Evolutionary conservation across 2,888 invertebrate genomes (phyloP), one percentile per base, ranked within the genome.

Genomic region (Folsomia candida): DNA sequence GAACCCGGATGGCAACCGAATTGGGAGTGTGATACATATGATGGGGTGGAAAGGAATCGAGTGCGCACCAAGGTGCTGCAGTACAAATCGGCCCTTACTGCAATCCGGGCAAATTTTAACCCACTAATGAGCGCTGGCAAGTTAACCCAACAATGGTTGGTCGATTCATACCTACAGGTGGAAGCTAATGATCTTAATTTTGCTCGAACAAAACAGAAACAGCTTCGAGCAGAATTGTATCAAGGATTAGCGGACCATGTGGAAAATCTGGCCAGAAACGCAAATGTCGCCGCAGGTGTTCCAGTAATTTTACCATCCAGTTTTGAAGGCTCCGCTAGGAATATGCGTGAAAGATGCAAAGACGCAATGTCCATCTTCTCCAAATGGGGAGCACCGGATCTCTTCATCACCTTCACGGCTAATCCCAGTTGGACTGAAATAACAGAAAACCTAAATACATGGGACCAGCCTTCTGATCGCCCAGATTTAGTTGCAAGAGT

Each of bases 371-470:
- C 57, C 4, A 67, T 65, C 2, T 51, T 65, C 1, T 6, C n/a
- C 0, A 65, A 54, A 24, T 65, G 14, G 26, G 65, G 65, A 24
- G 54, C 51, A 6, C 65, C 65, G 1, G 26, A 51, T 65, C 54
- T 51, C 2, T 65, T 65, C n/a, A 25, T 65, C 0, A 65, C 65
- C 9, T 80, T 84, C 74, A 84, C 84, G 1, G 83, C 83, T 72
- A 84, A 84, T 80, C 83, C 83, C 1, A 81, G 81, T 67, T 84
- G 83, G 83, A 69, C 65, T 22, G 83, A 84, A 79, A 80, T 81
- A 9, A 26, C 22, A 6, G 71, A 73, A 6, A 74, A 72, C 62
- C 51, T 81, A n/a, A 51, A 73, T 47, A 27, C 29, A n/a, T 59
- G 68, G 27, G 67, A 81, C 72, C 28, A n/a, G 22, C n/a, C 76